Evolutionary conservation across 2,113 vertebrate species (phyloP), one percentile per base, ranked within the genome.

Genomic region (Pluvialis apricaria): DNA sequence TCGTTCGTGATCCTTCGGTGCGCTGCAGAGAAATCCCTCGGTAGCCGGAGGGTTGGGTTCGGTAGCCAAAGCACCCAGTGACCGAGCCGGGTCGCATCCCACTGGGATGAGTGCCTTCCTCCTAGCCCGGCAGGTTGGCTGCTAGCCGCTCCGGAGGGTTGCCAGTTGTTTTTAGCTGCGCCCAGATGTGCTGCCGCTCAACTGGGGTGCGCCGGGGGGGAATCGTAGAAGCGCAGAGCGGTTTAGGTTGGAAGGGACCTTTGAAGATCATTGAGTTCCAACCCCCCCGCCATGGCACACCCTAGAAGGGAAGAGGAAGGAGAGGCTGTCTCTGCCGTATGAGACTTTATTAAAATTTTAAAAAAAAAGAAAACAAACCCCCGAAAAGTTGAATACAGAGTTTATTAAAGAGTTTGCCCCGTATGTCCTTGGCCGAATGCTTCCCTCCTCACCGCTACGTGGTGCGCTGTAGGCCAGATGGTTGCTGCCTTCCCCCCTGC

Each of bases 401-500:
- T 62, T 62, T 31, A 32, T 34, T 25, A 24, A 86, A 44, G 87
- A 14, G 16, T 81, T 73, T 58, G 34, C 81, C 91, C 88, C 38
- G 0, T 29, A 5, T 26, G 96, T 89, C 93, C 94, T 96, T 96
- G 95, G 94, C 82, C 58, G 3, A 73, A 21, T 4, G 52, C 81
- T 88, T 61, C 73, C 69, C 68, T 54, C 76, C 88, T 80, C 66
- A 8, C 75, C 11, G 6, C 71, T 45, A 22, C 13, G 7, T 26
- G 34, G 11, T 32, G 57, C 8, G 68, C 92, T 57, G 72, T 13
- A 21, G 68, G 91, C 80, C 95, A 95, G 96, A 93, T 96, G 96
- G 88, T 69, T 65, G 83, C 77, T 62, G 77, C 85, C 55, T 82
- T 47, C 88, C 93, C 87, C 76, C 76, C 80, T 38, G 58, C 91